Evolutionary conservation across 1,140 invertebrate genomes (phyloP).

Genomic region (Euglossa dilemma): DNA sequence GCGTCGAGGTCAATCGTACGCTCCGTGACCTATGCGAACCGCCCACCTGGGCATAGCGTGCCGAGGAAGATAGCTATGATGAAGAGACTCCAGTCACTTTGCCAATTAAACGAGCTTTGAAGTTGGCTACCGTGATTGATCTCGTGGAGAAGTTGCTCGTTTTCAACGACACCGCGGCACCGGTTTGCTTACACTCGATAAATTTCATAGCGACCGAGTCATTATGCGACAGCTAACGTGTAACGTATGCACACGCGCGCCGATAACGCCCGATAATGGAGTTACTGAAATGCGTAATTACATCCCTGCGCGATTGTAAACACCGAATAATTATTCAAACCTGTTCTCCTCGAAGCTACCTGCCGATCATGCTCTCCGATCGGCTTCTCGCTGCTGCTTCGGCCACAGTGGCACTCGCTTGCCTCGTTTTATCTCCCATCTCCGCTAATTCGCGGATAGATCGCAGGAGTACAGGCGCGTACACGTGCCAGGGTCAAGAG

Average conservation of each 20-base stretch:
- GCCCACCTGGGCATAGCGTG: conserved; percentile 49
- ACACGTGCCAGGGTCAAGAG: too few species aligned
- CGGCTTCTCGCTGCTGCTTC: not conserved
- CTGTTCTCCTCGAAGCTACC: not conserved
- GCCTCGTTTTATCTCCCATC: not conserved
- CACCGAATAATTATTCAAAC: conserved; percentile 4
- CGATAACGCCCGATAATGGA: conserved; percentile 18
- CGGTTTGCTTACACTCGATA: conserved; percentile 44
- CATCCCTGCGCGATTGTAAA: conserved; percentile 1
- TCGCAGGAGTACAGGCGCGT: not conserved
- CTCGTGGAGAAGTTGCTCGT: conserved; percentile 37
- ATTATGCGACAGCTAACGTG: not conserved
- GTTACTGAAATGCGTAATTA: conserved; percentile 25
- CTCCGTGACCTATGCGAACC: conserved; percentile 34
- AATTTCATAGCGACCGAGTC: conserved; percentile 8
- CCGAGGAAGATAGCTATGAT: conserved; percentile 40
- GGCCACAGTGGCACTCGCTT: not conserved
- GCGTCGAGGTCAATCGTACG: conserved; percentile 57
- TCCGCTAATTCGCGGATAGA: not conserved
- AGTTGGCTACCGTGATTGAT: conserved; percentile 35
- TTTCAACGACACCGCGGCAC: conserved; percentile 28
- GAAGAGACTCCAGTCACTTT: conserved; percentile 45
- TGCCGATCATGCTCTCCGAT: not conserved
- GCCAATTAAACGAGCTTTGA: conserved; percentile 49
- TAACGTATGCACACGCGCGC: not conserved